These are phyloP conservation scores for Melanotaenia maccullochi DNA, from an alignment of 2,797 vertebrate genomes.

Conservation along the genomic window DNA sequence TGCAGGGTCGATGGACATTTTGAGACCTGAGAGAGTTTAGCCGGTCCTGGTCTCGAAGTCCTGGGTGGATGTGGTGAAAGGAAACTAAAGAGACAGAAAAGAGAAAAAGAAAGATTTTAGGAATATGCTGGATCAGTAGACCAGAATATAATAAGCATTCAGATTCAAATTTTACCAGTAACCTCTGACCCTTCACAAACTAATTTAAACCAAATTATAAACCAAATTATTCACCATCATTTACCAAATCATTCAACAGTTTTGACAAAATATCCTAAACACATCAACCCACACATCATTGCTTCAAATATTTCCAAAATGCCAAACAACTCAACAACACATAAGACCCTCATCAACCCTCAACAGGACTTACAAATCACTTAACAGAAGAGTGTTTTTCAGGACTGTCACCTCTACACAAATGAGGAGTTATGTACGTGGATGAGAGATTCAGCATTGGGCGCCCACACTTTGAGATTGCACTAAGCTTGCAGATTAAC, in stretches of 20 bases:
- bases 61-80: constrained; percentile 3
- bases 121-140: neutral
- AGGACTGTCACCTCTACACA: constrained; percentile 9
- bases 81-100: constrained; percentile 25
- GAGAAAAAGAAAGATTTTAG: neutral
- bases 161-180: constrained; percentile 1
- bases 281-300: neutral
- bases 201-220: neutral
- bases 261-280: constrained; percentile 2
- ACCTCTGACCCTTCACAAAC: constrained; percentile 24
- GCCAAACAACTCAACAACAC: neutral
- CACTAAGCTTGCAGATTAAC: constrained; percentile 62
- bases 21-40: constrained; percentile 20
- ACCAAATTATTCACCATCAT: neutral
- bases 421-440: constrained; percentile 19
- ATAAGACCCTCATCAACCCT: constrained; percentile 25
- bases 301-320: neutral
- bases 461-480: constrained; percentile 51
- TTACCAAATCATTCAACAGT: neutral
- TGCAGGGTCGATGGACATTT: constrained; percentile 89
- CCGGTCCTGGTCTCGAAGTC: constrained; percentile 21
- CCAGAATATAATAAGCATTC: neutral
- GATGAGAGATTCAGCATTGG: constrained; percentile 41
- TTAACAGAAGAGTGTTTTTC: neutral
- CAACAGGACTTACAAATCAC: neutral